Evolutionary conservation across 2,113 vertebrate genomes (phyloP).

Genomic region (Electrona antarctica): DNA sequence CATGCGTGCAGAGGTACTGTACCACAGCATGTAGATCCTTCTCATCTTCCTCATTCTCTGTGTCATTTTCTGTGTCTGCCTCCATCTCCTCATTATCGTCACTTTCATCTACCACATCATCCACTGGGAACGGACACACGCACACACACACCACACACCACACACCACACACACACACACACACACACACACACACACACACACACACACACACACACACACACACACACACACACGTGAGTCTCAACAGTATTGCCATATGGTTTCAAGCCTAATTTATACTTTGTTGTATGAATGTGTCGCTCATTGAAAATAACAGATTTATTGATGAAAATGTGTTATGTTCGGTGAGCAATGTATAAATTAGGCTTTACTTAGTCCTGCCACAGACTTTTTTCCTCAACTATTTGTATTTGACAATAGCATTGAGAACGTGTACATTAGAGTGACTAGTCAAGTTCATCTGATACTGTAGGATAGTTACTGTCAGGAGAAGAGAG

Average conservation of each 20-base stretch:
- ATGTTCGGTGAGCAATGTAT: neutral
- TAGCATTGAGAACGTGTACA: neutral
- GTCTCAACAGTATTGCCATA: no score
- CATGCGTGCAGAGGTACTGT: constrained; percentile 9
- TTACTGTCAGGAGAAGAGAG: constrained; percentile 7
- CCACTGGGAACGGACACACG: constrained; percentile 82
- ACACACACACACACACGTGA: neutral
- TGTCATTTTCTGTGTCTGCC: constrained; percentile 87
- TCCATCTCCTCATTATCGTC: constrained; percentile 94
- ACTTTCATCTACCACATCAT: constrained; percentile 96
- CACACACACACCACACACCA: constrained; percentile 58
- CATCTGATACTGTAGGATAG: constrained; percentile 1
- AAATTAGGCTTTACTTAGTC: neutral
- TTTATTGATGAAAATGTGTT: no score
- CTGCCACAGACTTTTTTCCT: neutral
- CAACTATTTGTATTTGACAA: constrained; percentile 9
- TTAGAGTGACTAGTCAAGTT: neutral
- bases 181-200: neutral
- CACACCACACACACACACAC: constrained; percentile 65
- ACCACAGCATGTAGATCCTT: constrained; percentile 78
- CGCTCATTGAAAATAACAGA: no score
- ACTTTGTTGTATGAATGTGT: no score
- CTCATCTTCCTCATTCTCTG: constrained; percentile 89
- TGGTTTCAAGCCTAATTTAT: no score
- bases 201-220: neutral